These are phyloP conservation scores for Anolis carolinensis DNA, from an alignment of 2,113 vertebrate species.

Conservation along the genomic window DNA sequence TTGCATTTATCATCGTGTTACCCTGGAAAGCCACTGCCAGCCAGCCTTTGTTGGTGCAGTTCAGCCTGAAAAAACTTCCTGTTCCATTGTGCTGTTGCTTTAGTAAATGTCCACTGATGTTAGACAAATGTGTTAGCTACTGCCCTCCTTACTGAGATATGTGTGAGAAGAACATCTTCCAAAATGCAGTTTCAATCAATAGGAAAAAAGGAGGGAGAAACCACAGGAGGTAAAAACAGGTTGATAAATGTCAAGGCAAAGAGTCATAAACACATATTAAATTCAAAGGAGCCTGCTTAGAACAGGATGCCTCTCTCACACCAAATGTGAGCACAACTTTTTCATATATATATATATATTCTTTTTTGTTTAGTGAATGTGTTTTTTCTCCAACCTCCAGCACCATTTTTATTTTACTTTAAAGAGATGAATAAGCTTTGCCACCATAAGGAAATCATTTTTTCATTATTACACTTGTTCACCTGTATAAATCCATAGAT, in stretches of 20 bases:
- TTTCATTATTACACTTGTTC: no score
- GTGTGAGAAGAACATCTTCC: neutral
- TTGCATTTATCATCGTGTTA: no score
- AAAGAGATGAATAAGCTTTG: neutral
- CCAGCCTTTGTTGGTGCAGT: no score
- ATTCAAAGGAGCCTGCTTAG: neutral
- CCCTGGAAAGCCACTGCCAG: no score
- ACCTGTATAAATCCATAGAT: neutral
- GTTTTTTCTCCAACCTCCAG: no score
- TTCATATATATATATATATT: neutral
- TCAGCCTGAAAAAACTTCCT: no score
- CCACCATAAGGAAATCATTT: no score
- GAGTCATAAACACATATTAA: neutral
- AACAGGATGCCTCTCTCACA: neutral
- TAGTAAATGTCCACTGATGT: no score
- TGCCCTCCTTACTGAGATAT: neutral
- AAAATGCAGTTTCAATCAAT: neutral
- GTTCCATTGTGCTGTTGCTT: no score
- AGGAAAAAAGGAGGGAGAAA: neutral
- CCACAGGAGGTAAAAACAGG: neutral
- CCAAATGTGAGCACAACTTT: neutral
- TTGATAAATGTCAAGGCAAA: neutral
- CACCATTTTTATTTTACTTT: neutral
- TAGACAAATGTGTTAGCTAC: no score
- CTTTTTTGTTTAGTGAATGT: neutral